Evolutionary conservation across 2,888 invertebrate genomes (phyloP), one percentile per base, ranked within the genome.

Genomic region (Crocallis elinguaria): DNA sequence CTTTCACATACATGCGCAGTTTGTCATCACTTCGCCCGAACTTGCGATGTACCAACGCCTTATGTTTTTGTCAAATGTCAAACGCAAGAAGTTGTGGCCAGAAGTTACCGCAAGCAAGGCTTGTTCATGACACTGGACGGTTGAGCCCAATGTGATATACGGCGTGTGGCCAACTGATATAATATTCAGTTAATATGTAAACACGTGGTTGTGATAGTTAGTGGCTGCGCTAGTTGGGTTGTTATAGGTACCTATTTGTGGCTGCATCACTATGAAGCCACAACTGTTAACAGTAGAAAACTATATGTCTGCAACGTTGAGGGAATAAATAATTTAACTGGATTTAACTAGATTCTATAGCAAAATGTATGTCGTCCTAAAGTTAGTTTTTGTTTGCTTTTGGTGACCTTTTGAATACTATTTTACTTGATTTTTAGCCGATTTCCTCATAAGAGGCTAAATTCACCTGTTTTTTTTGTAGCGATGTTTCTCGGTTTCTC

Each of bases 41-140:
- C 27, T 45, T 51, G 14, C 32, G 11, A 14, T 42, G 14, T 19
- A 2, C 25, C 37, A 39, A 7, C 39, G 49, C 32, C 39, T 19
- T 58, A 11, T 41, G 57, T 50, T 58, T 57, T 53, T 67, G 62
- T 66, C 67, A 66, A 66, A 66, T 62, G 62, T 75, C 77, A 77
- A 66, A 69, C 62, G 66, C 79, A 73, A 74, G 77, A 71, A 73
- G 67, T 72, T 79, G 77, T 58, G 77, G 77, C 66, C 52, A 46
- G 43, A 59, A 63, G 67, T 66, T 68, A 67, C 64, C 65, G 49
- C 60, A 66, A 63, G 68, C 69, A 54, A 63, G 65, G 59, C 57
- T 58, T 64, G 73, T 52, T 54, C 54, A 62, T 67, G 68, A 72
- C 70, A 69, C 58, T 64, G 61, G 57, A 58, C 49, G 53, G 49